Evolutionary conservation across 2,888 invertebrate genomes (phyloP), one percentile per base, ranked within the genome.

Genomic region (Nephrocerus scutellatus): DNA sequence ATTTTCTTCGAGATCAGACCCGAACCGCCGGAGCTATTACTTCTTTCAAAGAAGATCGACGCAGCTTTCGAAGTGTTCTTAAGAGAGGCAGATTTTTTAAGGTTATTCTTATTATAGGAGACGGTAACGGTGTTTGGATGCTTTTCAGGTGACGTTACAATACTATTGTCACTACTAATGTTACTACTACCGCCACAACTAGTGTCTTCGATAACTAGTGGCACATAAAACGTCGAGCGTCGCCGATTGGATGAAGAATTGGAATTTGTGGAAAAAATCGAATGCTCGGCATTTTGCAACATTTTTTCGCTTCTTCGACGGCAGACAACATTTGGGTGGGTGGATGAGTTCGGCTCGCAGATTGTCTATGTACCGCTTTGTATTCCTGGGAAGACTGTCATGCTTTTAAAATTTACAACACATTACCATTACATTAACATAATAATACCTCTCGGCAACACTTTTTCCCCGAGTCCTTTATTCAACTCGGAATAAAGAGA

Each of bases 161-260:
- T 21, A 6, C 48, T 33, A 28, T 33, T 39, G 21, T 18, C 21
- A 12, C 10, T 26, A 10, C 4, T 25, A n/a, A 9, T 12, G 12
- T 21, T 29, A 29, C 34, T 34, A 22, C 9, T 39, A 24, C 13
- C 13, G 13, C n/a, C n/a, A n/a, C n/a, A n/a, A n/a, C n/a, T n/a
- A n/a, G n/a, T n/a, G 61, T 62, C 61, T 37, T 66, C 68, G 20
- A 63, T 64, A 7, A 66, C 61, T 51, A 84, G 70, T 49, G 83
- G 79, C 48, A 84, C 81, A 68, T 84, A 84, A 67, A 84, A 84
- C 49, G 82, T 80, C 32, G 84, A 84, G 46, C 83, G 74, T 43
- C 84, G 74, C 33, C 78, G 72, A 46, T 72, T 60, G 48, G 72
- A 68, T 32, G 43, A 30, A 24, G 48, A 25, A 12, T 35, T 30